Evolutionary conservation across 2,113 vertebrate species (phyloP).

Genomic region (Proteles cristata): DNA sequence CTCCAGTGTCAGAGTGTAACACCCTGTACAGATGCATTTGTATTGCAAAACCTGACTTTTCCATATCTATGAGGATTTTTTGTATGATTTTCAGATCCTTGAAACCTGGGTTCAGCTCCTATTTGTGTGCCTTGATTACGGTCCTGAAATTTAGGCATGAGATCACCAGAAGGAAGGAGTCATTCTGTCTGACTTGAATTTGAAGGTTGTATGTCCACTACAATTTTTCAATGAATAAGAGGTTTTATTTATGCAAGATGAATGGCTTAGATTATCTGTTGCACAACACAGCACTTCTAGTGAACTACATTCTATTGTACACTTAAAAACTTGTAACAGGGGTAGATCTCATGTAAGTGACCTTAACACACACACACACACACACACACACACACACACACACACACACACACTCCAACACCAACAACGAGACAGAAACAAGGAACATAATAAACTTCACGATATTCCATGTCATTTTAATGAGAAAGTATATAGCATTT

Average conservation of each 20-base stretch:
- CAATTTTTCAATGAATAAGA: neutral
- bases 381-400: neutral
- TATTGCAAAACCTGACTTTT: constrained; percentile 8
- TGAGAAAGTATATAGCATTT: neutral
- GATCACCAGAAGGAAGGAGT: neutral
- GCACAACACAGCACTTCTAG: neutral
- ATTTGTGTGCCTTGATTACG: neutral
- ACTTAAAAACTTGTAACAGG: neutral
- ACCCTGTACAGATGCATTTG: neutral
- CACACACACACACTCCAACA: neutral
- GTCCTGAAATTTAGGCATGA: neutral
- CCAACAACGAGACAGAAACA: neutral
- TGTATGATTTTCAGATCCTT: neutral
- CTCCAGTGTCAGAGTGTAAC: neutral
- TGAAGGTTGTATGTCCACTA: neutral
- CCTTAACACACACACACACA: neutral
- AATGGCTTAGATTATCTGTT: neutral
- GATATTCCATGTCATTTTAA: neutral
- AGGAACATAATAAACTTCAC: neutral
- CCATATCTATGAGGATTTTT: neutral
- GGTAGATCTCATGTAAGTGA: neutral
- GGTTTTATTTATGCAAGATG: neutral
- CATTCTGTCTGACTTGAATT: neutral
- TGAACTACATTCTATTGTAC: neutral
- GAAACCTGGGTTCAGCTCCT: neutral